These are phyloP conservation scores for Patella vulgata DNA, from an alignment of 1,140 invertebrate species.

Conservation along the genomic window DNA sequence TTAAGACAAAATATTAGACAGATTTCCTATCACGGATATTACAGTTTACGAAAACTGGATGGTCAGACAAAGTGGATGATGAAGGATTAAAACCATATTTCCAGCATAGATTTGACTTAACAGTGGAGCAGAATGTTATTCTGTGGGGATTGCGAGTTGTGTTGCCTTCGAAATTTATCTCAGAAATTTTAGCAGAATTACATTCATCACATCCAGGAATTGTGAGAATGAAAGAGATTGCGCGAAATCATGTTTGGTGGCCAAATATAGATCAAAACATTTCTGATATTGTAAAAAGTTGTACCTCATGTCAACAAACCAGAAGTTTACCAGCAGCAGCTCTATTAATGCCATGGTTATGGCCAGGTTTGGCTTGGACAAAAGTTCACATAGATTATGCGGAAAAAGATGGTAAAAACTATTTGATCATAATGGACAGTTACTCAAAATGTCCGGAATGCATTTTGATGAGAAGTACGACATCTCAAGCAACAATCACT, in stretches of 20 bases:
- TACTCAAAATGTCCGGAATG: slow-evolving; percentile 40
- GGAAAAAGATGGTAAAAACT: slow-evolving; percentile 17
- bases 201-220: slow-evolving; percentile 70
- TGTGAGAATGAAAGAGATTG: slow-evolving; percentile 69
- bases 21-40: slow-evolving; percentile 11
- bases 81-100: slow-evolving; percentile 24
- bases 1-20: background rate
- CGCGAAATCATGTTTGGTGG: slow-evolving; percentile 71
- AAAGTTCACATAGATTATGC: slow-evolving; percentile 44
- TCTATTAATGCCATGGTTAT: slow-evolving; percentile 36
- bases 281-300: slow-evolving; percentile 61
- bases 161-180: slow-evolving; percentile 63
- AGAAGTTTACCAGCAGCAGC: slow-evolving; percentile 13
- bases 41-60: slow-evolving; percentile 5
- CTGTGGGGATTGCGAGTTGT: slow-evolving; percentile 45
- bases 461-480: slow-evolving; percentile 24
- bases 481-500: slow-evolving; percentile 23
- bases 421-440: slow-evolving; percentile 29
- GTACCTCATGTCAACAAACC: slow-evolving; percentile 33
- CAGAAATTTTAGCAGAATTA: slow-evolving; percentile 61
- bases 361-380: slow-evolving; percentile 23
- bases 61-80: slow-evolving; percentile 11
- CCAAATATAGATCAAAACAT: slow-evolving; percentile 68
- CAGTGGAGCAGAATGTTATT: slow-evolving; percentile 28
- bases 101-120: slow-evolving; percentile 23